Conservation (phyloP, 1,140 invertebrate genomes). For the Drosophila mauritiana region DNA sequence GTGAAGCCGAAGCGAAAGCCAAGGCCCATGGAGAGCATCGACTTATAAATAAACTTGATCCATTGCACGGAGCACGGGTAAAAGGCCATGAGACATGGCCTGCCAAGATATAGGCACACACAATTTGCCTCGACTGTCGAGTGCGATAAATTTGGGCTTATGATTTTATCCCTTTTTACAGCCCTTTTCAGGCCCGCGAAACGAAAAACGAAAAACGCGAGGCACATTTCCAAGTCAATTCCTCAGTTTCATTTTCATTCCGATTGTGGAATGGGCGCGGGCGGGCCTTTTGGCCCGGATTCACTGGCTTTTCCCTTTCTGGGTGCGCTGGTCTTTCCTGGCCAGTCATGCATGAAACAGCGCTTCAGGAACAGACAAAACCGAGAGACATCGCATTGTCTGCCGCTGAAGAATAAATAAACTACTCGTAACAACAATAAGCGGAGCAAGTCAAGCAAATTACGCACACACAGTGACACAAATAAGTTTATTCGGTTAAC, state of each 20-base stretch:
- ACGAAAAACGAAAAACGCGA: conserved; percentile 5
- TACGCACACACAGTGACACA: conserved; percentile 43
- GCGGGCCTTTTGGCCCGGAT: background rate
- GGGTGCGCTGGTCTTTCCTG: conserved; percentile 54
- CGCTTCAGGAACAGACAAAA: conserved; percentile 59
- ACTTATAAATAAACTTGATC: conserved; percentile 81
- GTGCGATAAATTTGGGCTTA: conserved; percentile 81
- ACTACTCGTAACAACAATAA: conserved; percentile 53
- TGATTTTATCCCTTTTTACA: conserved; percentile 79
- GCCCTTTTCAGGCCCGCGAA: conserved; percentile 20
- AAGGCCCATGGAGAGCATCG: conserved; percentile 29
- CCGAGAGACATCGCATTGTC: conserved; percentile 50
- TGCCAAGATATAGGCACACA: conserved; percentile 32
- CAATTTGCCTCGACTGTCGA: conserved; percentile 65
- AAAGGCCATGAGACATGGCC: background rate
- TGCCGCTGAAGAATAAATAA: conserved; percentile 55
- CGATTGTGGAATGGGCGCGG: conserved; percentile 26
- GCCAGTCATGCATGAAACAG: conserved; percentile 72
- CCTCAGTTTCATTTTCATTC: conserved; percentile 62
- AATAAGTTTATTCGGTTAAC: conserved; percentile 51
- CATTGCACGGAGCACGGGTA: conserved; percentile 58
- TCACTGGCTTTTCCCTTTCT: conserved; percentile 7
- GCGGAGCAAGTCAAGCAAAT: conserved; percentile 46
- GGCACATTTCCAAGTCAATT: conserved; percentile 57
- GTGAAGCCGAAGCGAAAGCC: background rate